Percentiles rank a stretch among this genome's conserved stretches.
These are phyloP conservation scores for Acrossocheilus fasciatus DNA, from an alignment of 2,797 vertebrate genomes.

Conservation along the genomic window DNA sequence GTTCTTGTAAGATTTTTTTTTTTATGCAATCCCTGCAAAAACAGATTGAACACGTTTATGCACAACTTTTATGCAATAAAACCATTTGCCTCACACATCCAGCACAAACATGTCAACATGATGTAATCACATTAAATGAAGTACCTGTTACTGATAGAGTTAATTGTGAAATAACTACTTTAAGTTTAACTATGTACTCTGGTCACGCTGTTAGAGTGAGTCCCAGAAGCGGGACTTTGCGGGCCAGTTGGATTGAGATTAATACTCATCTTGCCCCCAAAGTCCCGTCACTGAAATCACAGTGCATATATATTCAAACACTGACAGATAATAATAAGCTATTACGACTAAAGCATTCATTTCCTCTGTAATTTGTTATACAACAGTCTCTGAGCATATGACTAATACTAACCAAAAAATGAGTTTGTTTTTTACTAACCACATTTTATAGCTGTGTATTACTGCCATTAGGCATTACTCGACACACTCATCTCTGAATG, in stretches of 20 bases:
- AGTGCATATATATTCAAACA: constrained; percentile 36
- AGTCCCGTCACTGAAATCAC: constrained; percentile 89
- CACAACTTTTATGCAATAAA: constrained; percentile 11
- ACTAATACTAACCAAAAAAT: too few species aligned
- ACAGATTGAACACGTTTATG: not conserved
- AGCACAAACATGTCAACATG: not conserved
- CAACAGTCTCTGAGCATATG: not conserved
- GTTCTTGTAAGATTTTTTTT: too few species aligned
- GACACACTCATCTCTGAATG: not conserved
- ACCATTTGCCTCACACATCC: not conserved
- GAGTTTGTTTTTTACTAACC: not conserved
- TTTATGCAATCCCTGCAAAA: not conserved
- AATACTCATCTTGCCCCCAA: constrained; percentile 91
- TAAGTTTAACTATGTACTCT: not conserved
- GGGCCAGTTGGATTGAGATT: constrained; percentile 90
- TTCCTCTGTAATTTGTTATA: not conserved
- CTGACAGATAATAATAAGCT: not conserved
- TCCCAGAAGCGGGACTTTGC: constrained; percentile 92
- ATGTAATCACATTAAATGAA: not conserved
- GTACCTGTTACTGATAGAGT: not conserved
- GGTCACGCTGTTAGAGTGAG: constrained; percentile 73
- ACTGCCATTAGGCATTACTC: not conserved
- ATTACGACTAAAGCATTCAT: not conserved
- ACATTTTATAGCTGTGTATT: not conserved
- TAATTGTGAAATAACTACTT: not conserved